Percentiles rank a stretch among this genome's conserved stretches.
Conservation (phyloP, 2,113 vertebrate genomes). For the Brienomyrus longianalis region DNA sequence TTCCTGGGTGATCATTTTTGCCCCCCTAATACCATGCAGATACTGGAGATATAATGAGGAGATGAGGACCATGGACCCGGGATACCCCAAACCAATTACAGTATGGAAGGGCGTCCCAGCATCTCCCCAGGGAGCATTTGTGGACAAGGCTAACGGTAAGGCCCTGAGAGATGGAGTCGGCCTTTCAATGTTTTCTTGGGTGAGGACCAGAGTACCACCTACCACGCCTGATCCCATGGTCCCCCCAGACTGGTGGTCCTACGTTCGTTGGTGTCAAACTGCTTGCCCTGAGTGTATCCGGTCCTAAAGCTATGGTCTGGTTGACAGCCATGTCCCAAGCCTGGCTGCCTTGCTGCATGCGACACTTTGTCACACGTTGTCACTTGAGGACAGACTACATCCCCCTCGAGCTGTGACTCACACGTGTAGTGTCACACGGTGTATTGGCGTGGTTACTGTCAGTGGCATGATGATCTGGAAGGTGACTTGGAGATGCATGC, state of each 20-base stretch:
- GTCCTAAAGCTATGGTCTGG: background rate
- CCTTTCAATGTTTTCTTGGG: background rate
- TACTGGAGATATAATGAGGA: slow-evolving; percentile 99
- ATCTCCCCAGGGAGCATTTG: slow-evolving; percentile 94
- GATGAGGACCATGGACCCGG: slow-evolving; percentile 93
- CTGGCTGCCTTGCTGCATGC: background rate
- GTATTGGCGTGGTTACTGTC: background rate
- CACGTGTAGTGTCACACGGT: background rate
- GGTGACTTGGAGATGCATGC: background rate
- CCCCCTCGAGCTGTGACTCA: background rate
- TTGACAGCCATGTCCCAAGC: background rate
- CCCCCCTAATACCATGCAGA: slow-evolving; percentile 47
- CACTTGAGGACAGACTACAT: background rate
- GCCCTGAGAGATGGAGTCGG: background rate
- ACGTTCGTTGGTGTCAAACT: background rate
- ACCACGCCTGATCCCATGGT: background rate
- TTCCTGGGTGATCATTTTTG: background rate
- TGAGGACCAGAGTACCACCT: background rate
- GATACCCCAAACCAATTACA: slow-evolving; percentile 93
- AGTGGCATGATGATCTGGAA: background rate
- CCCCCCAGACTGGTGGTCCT: background rate
- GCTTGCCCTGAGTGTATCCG: background rate
- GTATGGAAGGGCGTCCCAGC: slow-evolving; percentile 97
- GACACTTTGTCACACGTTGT: background rate
- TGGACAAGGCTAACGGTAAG: slow-evolving; percentile 93